Base-by-base conservation (phyloP, 2,888 invertebrate species). In the Julus scandinavius region DNA sequence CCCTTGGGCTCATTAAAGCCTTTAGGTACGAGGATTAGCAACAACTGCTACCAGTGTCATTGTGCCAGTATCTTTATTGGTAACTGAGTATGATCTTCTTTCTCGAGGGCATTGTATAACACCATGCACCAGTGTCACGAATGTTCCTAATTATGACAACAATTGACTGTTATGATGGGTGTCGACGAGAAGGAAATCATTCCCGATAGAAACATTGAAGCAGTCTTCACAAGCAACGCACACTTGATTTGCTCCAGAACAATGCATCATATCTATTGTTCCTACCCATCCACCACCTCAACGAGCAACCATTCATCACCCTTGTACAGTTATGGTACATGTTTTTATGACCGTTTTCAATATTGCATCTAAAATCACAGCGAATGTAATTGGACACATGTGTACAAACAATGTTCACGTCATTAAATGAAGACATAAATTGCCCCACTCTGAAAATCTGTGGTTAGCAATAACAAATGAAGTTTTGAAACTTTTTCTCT, bases 121-220 rank as follows among this genome's bases (percentile, higher is more conserved):
- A 72, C 72, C 7, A 29, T 45, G 45, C 29, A 29, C 29, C 72
- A 20, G 72, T 9, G 72, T 72, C 29, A 72, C 20, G 29, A 72
- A 72, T 72, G 72, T 29, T 72, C 9, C 72, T 72, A 72, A 72
- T 72, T 72, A 72, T 72, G 20, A 29, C 29, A 72, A 72, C 72
- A 72, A 72, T 72, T 20, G 72, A 29, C 72, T 72, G 72, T 72
- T 72, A 72, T 72, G 72, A 72, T 72, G 72, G 72, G 29, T 72
- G 72, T 72, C 5, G 72, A 20, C n/a, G 29, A 72, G 72, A 20
- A 72, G 72, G 72, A 72, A 72, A 72, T 72, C 29, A 72, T 72
- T 72, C 29, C 72, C 72, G 72, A 29, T 29, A 72, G 72, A 72
- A 72, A 29, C 20, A 29, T 15, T 11, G 54, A 17, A 29, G 11